Evolutionary conservation across 2,888 invertebrate species (phyloP).

Genomic region (Conomelus anceps): DNA sequence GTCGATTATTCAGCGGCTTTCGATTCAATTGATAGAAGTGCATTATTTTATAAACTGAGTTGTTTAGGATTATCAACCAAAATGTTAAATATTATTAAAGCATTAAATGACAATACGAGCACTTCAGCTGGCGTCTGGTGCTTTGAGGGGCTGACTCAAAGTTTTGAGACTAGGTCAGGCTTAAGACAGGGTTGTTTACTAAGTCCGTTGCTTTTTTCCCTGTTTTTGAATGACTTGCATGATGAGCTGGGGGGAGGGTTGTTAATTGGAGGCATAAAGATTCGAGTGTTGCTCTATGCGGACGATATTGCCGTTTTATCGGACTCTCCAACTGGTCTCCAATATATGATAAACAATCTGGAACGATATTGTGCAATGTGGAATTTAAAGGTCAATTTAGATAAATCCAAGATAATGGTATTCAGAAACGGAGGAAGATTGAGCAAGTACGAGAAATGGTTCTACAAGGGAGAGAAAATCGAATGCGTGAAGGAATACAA

Average conservation of each 20-base stretch:
- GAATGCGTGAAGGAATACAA: conserved; percentile 8
- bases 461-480: not conserved
- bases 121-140: conserved; percentile 24
- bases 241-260: conserved; percentile 19
- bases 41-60: conserved; percentile 25
- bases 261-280: conserved; percentile 17
- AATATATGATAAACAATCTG: conserved; percentile 25
- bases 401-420: conserved; percentile 32
- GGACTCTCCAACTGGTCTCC: conserved; percentile 18
- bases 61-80: conserved; percentile 23
- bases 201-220: conserved; percentile 25
- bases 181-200: conserved; percentile 30
- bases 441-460: not conserved
- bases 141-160: conserved; percentile 19
- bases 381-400: conserved; percentile 28
- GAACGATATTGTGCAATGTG: conserved; percentile 26
- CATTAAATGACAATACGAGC: conserved; percentile 6
- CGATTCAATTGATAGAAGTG: conserved; percentile 27
- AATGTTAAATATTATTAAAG: conserved; percentile 22
- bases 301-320: conserved; percentile 30
- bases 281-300: conserved; percentile 28
- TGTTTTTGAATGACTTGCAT: conserved; percentile 24
- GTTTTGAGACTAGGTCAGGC: conserved; percentile 21
- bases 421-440: conserved; percentile 23
- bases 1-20: conserved; percentile 29